Conservation (phyloP, 2,797 vertebrate genomes). For the Sitta carolinensis region DNA sequence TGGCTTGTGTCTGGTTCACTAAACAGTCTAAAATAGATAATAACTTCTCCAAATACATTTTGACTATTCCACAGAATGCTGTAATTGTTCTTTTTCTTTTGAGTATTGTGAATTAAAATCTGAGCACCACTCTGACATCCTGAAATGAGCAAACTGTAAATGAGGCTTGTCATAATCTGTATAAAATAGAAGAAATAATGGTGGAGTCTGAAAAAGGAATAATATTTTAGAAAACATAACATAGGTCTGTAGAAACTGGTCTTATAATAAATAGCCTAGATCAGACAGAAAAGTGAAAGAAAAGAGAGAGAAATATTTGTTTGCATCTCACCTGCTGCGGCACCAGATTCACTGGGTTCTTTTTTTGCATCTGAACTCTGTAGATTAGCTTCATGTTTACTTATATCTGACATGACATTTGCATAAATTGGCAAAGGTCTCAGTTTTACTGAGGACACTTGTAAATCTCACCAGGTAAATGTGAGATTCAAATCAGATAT, state of each 20-base stretch:
- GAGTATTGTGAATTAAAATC: background rate
- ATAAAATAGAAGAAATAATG: background rate
- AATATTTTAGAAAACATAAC: background rate
- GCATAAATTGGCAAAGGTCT: background rate
- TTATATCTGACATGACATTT: background rate
- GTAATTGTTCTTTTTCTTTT: background rate
- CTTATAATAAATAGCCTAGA: background rate
- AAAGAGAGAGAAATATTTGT: background rate
- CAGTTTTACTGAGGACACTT: background rate
- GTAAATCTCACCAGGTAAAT: background rate
- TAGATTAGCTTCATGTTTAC: background rate
- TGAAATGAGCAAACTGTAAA: background rate
- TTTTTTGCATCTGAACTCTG: background rate
- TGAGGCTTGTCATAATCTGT: background rate
- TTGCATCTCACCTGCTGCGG: background rate
- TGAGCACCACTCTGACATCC: background rate
- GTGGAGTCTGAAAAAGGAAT: background rate
- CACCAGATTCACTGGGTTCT: fast-evolving
- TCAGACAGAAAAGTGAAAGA: background rate
- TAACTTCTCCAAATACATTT: background rate
- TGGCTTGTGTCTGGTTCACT: background rate
- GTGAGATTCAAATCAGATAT: background rate
- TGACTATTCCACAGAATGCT: background rate
- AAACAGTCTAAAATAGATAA: background rate
- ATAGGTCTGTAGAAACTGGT: background rate